Conservation (phyloP, 2,113 vertebrate genomes). For the Gracilinanus agilis region DNA sequence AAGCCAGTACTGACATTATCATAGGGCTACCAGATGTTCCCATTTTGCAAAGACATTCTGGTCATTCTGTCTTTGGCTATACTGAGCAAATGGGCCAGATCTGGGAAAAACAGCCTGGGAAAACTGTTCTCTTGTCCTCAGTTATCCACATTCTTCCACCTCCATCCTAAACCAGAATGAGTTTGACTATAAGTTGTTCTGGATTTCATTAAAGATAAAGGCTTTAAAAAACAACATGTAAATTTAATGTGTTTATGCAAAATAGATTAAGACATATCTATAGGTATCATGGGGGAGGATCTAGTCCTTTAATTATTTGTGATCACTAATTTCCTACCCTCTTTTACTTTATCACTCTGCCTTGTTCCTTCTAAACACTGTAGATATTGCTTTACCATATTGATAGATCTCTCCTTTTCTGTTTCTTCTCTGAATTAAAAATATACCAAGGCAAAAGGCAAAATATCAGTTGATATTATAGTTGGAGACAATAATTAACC, state of each 20-base stretch:
- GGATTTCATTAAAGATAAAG: background rate
- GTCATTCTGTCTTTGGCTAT: constrained; percentile 27
- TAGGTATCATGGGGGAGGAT: constrained; percentile 42
- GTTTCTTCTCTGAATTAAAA: background rate
- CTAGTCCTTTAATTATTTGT: background rate
- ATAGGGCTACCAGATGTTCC: constrained; percentile 39
- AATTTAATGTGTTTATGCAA: constrained; percentile 53
- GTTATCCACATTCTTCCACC: rapidly evolving
- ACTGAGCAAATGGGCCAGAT: background rate
- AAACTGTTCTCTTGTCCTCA: background rate
- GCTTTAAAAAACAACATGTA: background rate
- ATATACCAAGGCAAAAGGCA: background rate
- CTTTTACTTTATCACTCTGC: background rate
- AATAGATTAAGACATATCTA: constrained; percentile 43
- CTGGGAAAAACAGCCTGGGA: background rate
- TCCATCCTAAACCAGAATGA: background rate
- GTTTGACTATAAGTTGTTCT: background rate
- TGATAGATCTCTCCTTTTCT: background rate
- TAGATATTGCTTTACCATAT: background rate
- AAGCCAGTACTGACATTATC: constrained; percentile 7
- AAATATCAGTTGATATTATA: background rate
- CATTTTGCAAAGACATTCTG: constrained; percentile 22
- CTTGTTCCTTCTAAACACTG: background rate
- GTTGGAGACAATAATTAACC: background rate
- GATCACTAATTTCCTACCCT: background rate